Evolutionary conservation across 2,888 invertebrate genomes (phyloP), one percentile per base, ranked within the genome.

Genomic region (Creontiades dilutus): DNA sequence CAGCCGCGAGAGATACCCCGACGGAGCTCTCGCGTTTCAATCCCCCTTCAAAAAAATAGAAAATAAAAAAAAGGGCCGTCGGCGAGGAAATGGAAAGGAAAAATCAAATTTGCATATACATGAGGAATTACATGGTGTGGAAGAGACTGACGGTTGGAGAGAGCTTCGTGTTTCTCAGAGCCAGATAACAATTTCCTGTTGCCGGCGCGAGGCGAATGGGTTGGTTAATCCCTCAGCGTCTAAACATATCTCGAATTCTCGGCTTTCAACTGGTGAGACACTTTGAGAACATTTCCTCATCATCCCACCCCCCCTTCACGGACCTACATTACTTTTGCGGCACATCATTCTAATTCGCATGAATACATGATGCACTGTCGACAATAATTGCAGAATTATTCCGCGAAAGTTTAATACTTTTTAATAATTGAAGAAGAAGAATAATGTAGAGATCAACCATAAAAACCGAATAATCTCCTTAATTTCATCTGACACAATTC

Each of bases 41-140:
- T 76, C 12, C 48, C 47, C 47, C 48, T 81, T 48, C 19, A 37
- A 27, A 68, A 82, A 16, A 52, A n/a, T n/a, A n/a, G n/a, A 27
- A 46, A 52, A 46, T 27, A 52, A 82, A 52, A 19, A 82, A 52
- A 48, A 47, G 37, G 47, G 27, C 46, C n/a, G 16, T 52, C 0
- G 23, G 68, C 52, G 82, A 82, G 75, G 86, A 86, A 75, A 86
- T 86, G 86, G 86, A 86, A 86, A 86, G 86, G 86, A 86, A 86
- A 86, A 86, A 86, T 86, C 86, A 55, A 86, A 86, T 86, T 86
- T 86, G 86, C 86, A 86, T 86, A 68, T 86, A 68, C 86, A 86
- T 86, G 86, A 86, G 86, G 86, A 86, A 86, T 86, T 86, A 75
- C 86, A 75, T 86, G 47, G 86, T 48, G 86, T 75, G 86, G 75